These are phyloP conservation scores for Tarsius wallacei DNA, from an alignment of 2,797 vertebrate species.

Conservation along the genomic window DNA sequence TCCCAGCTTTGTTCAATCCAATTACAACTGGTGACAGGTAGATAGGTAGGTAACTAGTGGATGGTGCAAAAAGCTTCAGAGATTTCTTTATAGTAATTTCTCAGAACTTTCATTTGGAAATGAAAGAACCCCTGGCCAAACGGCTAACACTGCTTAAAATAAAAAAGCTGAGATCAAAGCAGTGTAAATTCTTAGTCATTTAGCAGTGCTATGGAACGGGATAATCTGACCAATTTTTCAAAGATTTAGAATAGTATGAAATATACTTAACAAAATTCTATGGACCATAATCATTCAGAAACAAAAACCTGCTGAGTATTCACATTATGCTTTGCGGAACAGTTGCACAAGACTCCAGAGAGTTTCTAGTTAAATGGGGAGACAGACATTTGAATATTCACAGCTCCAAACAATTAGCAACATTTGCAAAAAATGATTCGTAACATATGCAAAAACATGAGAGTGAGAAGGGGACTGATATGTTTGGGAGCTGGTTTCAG, in stretches of 20 bases:
- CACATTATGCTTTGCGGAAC: neutral
- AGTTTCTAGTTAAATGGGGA: neutral
- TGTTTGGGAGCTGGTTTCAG: neutral
- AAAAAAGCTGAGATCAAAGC: slow-evolving; percentile 56
- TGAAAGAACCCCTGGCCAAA: neutral
- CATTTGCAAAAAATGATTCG: neutral
- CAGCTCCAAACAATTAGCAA: neutral
- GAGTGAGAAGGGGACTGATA: neutral
- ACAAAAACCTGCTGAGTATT: neutral
- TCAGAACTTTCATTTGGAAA: neutral
- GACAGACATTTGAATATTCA: neutral
- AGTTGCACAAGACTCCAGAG: neutral
- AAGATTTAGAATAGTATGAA: slow-evolving; percentile 44
- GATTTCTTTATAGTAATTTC: neutral
- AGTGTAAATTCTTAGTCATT: neutral
- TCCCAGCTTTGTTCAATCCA: slow-evolving; percentile 59
- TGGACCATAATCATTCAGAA: neutral
- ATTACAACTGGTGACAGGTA: slow-evolving; percentile 21
- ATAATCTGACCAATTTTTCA: slow-evolving; percentile 15
- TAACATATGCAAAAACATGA: neutral
- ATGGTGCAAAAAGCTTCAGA: neutral
- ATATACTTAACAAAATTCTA: slow-evolving; percentile 31
- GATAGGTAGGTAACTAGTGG: neutral
- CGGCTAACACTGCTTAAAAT: slow-evolving; percentile 48
- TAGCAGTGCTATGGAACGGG: neutral